Evolutionary conservation across 2,113 vertebrate genomes (phyloP), one percentile per base, ranked within the genome.

Genomic region (Brachypteracias leptosomus): DNA sequence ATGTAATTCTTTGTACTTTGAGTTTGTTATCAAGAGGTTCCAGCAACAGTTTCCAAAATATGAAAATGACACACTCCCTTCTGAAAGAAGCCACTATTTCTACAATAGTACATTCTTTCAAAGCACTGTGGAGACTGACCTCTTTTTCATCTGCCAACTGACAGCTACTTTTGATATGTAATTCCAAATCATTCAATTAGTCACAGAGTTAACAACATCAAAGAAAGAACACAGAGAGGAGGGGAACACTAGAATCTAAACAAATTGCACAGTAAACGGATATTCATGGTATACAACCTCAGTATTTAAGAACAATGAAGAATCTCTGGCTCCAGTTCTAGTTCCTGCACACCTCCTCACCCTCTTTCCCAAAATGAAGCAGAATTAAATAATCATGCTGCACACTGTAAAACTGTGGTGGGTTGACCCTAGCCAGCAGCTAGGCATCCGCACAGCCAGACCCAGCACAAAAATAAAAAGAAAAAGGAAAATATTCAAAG

Each of bases 41-140:
- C 74, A 86, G 47, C 35, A 94, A 55, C 33, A 80, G 55, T 36
- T 89, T 73, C 38, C 52, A 85, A 36, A 42, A 61, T 10, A 82
- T 8, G 42, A 94, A 96, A 95, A 80, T 66, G 55, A 73, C 59
- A 93, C 59, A 80, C 44, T 57, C 61, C 47, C 75, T 92, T 81
- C 51, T 84, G 72, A 93, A 74, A 93, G 90, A 62, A 92, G 38
- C 25, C 79, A 76, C 72, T 93, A 84, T 68, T 96, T 86, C 75
- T 93, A 80, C 68, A 90, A 78, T 38, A 95, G 40, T 21, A 61
- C 65, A 71, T 74, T 85, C 65, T 83, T 86, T 68, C n/a, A 36
- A 55, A 85, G 46, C 51, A 61, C 68, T 73, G 68, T 14, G 21
- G 44, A 90, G 29, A 72, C 10, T 58, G 58, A 92, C 70, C 65